phyloP scores from a whole-genome alignment of 2,113 vertebrate species.

The Daubentonia madagascariensis region DNA sequence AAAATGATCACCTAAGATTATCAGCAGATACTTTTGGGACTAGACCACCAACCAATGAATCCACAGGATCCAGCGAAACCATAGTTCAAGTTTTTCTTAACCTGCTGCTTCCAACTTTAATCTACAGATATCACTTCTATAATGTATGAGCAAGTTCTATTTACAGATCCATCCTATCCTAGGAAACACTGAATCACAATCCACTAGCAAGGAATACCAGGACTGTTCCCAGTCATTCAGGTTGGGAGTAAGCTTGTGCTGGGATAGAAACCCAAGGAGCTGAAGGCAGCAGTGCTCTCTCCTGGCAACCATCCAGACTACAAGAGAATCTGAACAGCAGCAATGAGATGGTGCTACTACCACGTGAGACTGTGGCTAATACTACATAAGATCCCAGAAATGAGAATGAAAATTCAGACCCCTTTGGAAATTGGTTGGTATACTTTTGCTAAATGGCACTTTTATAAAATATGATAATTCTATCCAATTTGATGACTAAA shows the following conservation, averaged over 20 bases:
- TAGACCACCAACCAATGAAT: background rate
- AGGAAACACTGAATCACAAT: background rate
- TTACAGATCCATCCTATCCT: background rate
- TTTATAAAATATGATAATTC: conserved; percentile 19
- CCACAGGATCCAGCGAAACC: background rate
- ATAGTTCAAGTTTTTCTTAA: background rate
- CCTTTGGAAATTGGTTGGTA: background rate
- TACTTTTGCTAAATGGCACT: conserved; percentile 58
- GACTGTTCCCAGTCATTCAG: background rate
- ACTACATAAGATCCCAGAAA: background rate
- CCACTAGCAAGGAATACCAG: background rate
- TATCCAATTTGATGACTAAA: background rate
- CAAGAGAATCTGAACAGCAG: background rate
- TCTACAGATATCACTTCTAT: background rate
- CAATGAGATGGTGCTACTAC: background rate
- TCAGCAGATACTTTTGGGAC: background rate
- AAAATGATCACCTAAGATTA: background rate
- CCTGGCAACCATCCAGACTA: background rate
- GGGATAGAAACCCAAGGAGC: background rate
- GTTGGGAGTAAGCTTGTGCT: background rate
- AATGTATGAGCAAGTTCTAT: rapidly evolving
- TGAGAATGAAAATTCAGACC: background rate
- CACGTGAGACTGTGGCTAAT: background rate
- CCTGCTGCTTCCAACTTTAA: background rate
- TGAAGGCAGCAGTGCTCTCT: background rate